Evolutionary conservation across 2,888 invertebrate genomes (phyloP).

Genomic region (Chironomus tentans): DNA sequence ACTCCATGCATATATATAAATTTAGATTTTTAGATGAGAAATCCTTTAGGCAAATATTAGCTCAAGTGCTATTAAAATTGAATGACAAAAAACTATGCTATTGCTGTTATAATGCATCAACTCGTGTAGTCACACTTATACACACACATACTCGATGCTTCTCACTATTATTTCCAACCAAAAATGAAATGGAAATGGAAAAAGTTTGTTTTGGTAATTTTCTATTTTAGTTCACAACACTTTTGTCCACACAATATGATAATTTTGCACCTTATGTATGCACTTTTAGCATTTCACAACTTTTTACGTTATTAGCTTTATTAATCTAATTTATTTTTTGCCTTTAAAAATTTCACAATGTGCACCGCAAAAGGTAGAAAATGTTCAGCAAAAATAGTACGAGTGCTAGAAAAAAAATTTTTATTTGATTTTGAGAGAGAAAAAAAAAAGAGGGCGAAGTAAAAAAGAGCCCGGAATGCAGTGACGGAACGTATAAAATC

Average conservation of each 20-base stretch:
- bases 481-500: not conserved
- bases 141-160: not conserved
- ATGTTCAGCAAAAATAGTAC: not conserved
- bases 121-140: not conserved
- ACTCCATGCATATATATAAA: not conserved
- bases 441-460: constrained; percentile 3
- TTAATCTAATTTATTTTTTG: not conserved
- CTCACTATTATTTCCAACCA: not conserved
- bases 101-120: not conserved
- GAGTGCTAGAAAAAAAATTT: not conserved
- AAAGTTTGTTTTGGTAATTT: constrained; percentile 1
- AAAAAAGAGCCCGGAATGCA: not conserved
- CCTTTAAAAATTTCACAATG: not conserved
- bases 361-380: not conserved
- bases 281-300: not conserved
- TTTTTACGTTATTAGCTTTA: not conserved
- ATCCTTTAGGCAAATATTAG: constrained; percentile 24
- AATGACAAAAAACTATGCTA: constrained; percentile 11
- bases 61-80: constrained; percentile 13
- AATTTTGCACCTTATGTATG: not conserved
- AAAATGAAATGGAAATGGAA: not conserved
- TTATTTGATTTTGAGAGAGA: not conserved
- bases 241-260: not conserved
- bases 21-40: not conserved
- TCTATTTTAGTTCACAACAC: not conserved